Conservation (phyloP, 2,113 vertebrate genomes). For the Prinia subflava region DNA sequence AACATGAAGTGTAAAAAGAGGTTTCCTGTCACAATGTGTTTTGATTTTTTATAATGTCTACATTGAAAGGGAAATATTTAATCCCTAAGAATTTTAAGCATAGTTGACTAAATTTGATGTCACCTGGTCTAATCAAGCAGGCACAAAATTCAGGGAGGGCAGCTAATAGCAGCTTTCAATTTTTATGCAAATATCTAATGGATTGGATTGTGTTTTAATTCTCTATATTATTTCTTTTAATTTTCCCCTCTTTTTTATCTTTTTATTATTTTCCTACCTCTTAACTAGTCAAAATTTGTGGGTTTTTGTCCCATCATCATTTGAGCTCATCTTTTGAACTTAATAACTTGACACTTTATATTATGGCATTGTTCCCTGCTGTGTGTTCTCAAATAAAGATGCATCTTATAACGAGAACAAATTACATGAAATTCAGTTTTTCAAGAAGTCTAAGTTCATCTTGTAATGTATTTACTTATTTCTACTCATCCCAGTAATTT, state of each 20-base stretch:
- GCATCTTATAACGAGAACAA: not conserved
- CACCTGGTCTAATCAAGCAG: not conserved
- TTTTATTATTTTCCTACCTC: not conserved
- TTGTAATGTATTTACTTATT: not conserved
- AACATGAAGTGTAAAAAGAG: not conserved
- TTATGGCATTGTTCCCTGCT: not conserved
- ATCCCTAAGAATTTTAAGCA: not conserved
- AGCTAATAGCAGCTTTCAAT: not conserved
- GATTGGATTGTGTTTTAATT: not conserved
- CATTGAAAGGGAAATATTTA: not conserved
- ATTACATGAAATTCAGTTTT: not conserved
- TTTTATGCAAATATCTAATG: not conserved
- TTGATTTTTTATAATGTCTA: not conserved
- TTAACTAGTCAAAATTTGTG: not conserved
- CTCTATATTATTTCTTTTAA: not conserved
- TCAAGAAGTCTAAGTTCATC: not conserved
- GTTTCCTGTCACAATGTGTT: not conserved
- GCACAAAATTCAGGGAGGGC: not conserved
- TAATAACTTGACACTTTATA: not conserved
- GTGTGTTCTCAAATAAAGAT: not conserved
- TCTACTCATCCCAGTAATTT: not conserved
- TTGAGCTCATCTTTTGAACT: not conserved
- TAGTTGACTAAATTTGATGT: not conserved
- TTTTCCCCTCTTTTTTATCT: not conserved
- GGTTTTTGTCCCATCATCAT: not conserved